Conservation (phyloP, 2,797 vertebrate species). For the Huso huso region DNA sequence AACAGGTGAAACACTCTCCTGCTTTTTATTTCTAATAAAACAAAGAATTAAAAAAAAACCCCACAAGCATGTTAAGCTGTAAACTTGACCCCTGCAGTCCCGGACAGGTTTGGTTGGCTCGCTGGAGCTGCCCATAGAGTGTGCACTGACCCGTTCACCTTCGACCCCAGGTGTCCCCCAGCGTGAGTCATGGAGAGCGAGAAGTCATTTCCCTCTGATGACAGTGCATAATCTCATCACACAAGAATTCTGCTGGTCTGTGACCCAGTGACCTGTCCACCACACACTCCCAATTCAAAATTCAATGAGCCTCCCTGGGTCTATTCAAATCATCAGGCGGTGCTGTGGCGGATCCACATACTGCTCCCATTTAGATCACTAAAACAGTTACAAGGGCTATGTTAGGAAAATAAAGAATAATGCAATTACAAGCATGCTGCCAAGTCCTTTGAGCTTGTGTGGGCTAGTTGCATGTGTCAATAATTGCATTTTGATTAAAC, state of each 20-base stretch:
- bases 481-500: too few species aligned
- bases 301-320: too few species aligned
- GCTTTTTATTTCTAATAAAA: too few species aligned
- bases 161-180: not conserved
- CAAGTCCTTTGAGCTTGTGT: too few species aligned
- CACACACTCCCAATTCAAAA: constrained; percentile 4
- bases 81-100: not conserved
- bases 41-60: not conserved
- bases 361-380: too few species aligned
- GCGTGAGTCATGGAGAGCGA: constrained; percentile 24
- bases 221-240: constrained; percentile 35
- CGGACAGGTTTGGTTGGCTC: not conserved
- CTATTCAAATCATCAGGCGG: too few species aligned
- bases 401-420: too few species aligned
- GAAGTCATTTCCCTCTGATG: constrained; percentile 36
- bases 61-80: not conserved
- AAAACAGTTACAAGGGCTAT: too few species aligned
- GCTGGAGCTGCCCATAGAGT: constrained; percentile 33
- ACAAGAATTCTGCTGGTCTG: constrained; percentile 17
- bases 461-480: too few species aligned
- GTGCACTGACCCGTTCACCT: constrained; percentile 40
- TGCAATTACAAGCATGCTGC: too few species aligned
- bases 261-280: constrained; percentile 16
- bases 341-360: too few species aligned
- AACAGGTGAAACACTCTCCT: too few species aligned